These are phyloP conservation scores for Auanema freiburgensis DNA, from an alignment of 2,888 invertebrate genomes.

Conservation along the genomic window DNA sequence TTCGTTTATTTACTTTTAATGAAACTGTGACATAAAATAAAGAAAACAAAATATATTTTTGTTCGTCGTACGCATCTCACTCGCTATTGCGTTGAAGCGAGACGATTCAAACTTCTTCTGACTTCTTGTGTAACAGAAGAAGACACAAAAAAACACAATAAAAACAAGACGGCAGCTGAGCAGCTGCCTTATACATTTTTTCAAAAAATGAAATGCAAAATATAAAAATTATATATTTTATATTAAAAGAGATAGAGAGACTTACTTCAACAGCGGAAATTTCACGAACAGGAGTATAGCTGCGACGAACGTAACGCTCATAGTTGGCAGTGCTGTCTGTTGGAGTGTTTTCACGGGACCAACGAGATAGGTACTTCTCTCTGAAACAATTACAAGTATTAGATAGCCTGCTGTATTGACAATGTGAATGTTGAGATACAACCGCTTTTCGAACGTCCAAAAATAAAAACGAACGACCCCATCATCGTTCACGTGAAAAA, in stretches of 20 bases:
- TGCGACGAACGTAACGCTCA: slow-evolving; percentile 53
- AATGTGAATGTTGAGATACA: not conserved
- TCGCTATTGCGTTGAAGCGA: not conserved
- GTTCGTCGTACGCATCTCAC: too few relatives aligned
- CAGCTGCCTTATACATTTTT: too few relatives aligned
- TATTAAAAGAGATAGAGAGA: not conserved
- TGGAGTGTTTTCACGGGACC: slow-evolving; percentile 64
- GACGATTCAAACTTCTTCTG: slow-evolving; percentile 7
- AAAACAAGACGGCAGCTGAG: not conserved
- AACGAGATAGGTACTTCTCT: slow-evolving; percentile 59
- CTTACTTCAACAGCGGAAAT: slow-evolving; percentile 34
- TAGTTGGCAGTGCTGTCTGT: slow-evolving; percentile 51
- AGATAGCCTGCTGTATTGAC: not conserved
- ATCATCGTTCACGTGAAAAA: not conserved
- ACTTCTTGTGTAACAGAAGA: not conserved
- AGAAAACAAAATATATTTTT: not conserved
- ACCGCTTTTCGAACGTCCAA: not conserved
- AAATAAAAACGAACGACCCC: not conserved
- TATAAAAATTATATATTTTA: not conserved
- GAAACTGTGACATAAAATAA: not conserved
- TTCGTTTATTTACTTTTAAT: slow-evolving; percentile 1
- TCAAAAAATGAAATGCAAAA: too few relatives aligned
- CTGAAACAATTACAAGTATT: slow-evolving; percentile 23
- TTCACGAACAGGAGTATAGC: slow-evolving; percentile 62
- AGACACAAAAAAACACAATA: not conserved